phyloP scores from a whole-genome alignment of 2,113 vertebrate genomes.

The Phrynosoma platyrhinos region DNA sequence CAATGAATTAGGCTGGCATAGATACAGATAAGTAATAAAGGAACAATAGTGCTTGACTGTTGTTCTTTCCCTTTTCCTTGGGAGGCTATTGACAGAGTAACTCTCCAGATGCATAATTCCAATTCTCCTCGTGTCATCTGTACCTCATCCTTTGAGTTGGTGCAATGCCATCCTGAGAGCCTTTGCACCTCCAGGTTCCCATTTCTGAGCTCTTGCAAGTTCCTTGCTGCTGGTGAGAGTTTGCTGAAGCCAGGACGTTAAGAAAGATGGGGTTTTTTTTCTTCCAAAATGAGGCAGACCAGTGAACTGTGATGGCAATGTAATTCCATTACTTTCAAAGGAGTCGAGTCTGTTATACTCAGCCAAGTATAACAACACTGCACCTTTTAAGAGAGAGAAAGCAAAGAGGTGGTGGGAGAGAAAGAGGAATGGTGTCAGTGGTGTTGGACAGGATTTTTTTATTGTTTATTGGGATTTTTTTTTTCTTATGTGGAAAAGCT shows the following conservation, averaged over 20 bases:
- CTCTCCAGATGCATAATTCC: not conserved
- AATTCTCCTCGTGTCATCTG: not conserved
- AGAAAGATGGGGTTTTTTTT: constrained; percentile 60
- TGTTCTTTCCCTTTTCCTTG: not conserved
- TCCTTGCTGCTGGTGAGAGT: constrained; percentile 36
- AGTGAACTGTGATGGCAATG: constrained; percentile 69
- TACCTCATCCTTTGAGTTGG: not conserved
- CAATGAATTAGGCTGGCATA: not conserved
- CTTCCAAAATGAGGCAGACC: constrained; percentile 65
- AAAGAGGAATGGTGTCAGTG: not conserved
- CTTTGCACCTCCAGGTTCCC: constrained; percentile 2
- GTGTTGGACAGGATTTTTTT: constrained; percentile 7
- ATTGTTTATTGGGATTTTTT: not conserved
- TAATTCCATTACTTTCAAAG: constrained; percentile 75
- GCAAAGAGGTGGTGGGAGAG: not conserved
- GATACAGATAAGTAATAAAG: not conserved
- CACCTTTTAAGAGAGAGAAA: constrained; percentile 56
- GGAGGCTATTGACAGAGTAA: not conserved
- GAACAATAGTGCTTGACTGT: not conserved
- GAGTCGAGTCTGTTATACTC: constrained; percentile 63
- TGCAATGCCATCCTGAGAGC: not conserved
- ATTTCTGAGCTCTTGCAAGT: constrained; percentile 8
- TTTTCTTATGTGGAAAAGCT: constrained; percentile 8
- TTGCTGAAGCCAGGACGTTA: constrained; percentile 34
- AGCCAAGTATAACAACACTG: constrained; percentile 61